These are phyloP conservation scores for Epinotia demarniana DNA, from an alignment of 2,888 invertebrate genomes.

Conservation along the genomic window DNA sequence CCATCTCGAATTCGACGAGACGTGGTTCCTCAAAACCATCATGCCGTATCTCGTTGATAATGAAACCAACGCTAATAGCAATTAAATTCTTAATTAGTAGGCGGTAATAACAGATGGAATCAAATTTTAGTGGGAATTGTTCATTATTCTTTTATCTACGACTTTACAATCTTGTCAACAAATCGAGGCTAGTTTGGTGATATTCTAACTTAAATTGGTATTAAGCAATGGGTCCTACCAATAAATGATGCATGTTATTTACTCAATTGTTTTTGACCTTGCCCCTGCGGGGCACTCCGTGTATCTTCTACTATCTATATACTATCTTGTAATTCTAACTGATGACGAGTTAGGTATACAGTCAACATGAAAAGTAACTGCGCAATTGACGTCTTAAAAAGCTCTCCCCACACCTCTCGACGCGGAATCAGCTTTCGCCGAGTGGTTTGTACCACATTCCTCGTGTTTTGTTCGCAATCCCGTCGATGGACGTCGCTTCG, in stretches of 20 bases:
- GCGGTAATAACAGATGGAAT: background rate
- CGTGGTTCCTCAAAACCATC: constrained; percentile 91
- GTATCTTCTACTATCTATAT: too few species aligned
- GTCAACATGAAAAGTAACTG: too few species aligned
- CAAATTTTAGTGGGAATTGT: background rate
- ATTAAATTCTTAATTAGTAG: background rate
- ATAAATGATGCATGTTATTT: background rate
- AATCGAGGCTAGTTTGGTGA: background rate
- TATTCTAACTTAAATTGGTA: background rate
- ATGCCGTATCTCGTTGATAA: constrained; percentile 60
- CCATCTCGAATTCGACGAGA: constrained; percentile 90
- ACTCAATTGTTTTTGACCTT: background rate
- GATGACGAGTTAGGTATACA: too few species aligned
- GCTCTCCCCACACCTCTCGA: too few species aligned
- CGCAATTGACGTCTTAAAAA: too few species aligned
- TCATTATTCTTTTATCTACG: constrained; percentile 1
- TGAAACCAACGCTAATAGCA: background rate
- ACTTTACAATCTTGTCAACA: background rate
- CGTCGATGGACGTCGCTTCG: too few species aligned
- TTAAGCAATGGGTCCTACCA: background rate
- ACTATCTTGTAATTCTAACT: too few species aligned
- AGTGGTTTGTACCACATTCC: too few species aligned
- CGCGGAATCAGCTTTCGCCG: too few species aligned
- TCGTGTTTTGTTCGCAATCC: too few species aligned
- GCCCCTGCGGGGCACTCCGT: too few species aligned